These are phyloP conservation scores for Drosophila albomicans DNA, from an alignment of 1,140 invertebrate genomes.

Conservation along the genomic window DNA sequence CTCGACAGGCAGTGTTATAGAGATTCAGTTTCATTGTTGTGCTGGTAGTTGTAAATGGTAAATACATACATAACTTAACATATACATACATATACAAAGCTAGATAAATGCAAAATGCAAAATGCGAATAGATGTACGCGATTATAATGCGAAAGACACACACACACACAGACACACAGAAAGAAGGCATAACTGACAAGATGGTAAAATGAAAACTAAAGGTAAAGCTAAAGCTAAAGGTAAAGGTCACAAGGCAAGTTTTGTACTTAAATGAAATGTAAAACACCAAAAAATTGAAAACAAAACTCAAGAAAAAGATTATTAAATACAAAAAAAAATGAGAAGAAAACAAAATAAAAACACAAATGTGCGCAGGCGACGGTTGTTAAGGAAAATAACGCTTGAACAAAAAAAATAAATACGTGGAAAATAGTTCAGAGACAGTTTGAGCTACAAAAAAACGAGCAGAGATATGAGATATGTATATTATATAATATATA, in stretches of 20 bases:
- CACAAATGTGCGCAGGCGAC: constrained; percentile 65
- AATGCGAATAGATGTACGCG: constrained; percentile 21
- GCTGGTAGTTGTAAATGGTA: constrained; percentile 64
- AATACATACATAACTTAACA: constrained; percentile 46
- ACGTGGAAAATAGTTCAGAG: constrained; percentile 12
- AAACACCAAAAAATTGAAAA: constrained; percentile 66
- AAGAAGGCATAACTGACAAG: not conserved
- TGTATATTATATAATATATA: constrained; percentile 44
- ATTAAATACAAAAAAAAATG: constrained; percentile 1
- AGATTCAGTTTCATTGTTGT: constrained; percentile 61
- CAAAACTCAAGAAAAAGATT: constrained; percentile 26
- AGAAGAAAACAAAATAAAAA: constrained; percentile 19
- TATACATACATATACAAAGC: constrained; percentile 35
- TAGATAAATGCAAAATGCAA: constrained; percentile 10
- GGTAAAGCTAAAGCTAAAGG: constrained; percentile 1
- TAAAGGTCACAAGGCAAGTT: constrained; percentile 41
- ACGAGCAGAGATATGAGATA: constrained; percentile 39
- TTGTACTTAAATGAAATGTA: constrained; percentile 71
- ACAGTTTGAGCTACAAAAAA: constrained; percentile 21
- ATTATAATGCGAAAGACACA: constrained; percentile 6
- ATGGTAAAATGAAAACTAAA: constrained; percentile 14
- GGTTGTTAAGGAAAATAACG: constrained; percentile 59
- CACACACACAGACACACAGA: constrained; percentile 15
- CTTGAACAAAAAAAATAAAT: constrained; percentile 21
- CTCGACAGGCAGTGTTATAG: constrained; percentile 15